A percentile compares a stretch with the other conserved stretches of the same genome.
These are phyloP conservation scores for Neoniphon sammara DNA, from an alignment of 2,797 vertebrate genomes.

Conservation along the genomic window DNA sequence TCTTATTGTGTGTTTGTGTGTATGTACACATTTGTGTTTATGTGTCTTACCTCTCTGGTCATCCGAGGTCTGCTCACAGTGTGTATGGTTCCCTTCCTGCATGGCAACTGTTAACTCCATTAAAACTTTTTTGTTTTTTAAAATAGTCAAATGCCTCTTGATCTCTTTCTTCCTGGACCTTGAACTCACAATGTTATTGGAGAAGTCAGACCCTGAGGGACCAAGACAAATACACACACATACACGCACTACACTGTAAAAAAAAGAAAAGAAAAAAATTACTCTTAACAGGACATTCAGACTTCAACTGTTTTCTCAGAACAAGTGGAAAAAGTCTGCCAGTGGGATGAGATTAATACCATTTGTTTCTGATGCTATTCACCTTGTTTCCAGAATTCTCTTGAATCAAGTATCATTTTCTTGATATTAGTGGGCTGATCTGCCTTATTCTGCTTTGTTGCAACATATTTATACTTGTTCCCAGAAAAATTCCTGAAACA, in stretches of 20 bases:
- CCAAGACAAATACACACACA: slow-evolving; percentile 17
- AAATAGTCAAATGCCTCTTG: slow-evolving; percentile 23
- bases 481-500: no score
- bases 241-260: background rate
- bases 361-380: no score
- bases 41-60: slow-evolving; percentile 24
- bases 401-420: no score
- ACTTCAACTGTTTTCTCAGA: no score
- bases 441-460: no score
- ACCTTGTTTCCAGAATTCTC: no score
- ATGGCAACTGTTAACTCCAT: slow-evolving; percentile 61
- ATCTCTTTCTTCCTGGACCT: slow-evolving; percentile 55
- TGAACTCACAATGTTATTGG: slow-evolving; percentile 17
- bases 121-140: slow-evolving; percentile 66
- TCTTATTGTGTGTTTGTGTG: slow-evolving; percentile 28
- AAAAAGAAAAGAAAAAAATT: no score
- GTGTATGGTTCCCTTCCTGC: slow-evolving; percentile 51
- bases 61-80: background rate
- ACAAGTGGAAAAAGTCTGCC: no score
- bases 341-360: no score
- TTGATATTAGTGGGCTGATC: no score
- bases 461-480: no score
- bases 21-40: slow-evolving; percentile 32
- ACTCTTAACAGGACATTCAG: no score
- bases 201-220: background rate